Base-by-base conservation (phyloP, 1,140 invertebrate genomes). In the Meteorus sp. region DNA sequence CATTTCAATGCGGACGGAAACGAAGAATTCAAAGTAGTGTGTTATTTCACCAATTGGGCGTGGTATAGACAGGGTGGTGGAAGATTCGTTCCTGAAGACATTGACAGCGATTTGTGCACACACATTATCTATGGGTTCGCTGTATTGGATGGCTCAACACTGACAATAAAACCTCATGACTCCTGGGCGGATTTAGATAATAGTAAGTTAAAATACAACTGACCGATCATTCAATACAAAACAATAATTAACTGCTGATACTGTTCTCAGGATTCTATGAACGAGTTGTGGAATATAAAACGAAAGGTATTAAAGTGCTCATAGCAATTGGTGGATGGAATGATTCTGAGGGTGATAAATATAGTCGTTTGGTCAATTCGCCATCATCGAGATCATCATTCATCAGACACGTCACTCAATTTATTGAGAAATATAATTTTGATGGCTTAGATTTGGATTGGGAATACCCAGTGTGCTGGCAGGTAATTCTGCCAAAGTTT, bases 81-180 rank as follows among this genome's bases (percentile, higher is more conserved):
- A 9, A 85, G 83, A 69, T 87, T 83, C 55, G 57, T 80, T 1
- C 85, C 85, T 1, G 81, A 82, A 37, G 81, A 86, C 60, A 85
- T 89, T n/a, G 85, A 89, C 61, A 71, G 83, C 0, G 75, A 82
- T 55, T 72, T 89, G 1, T 89, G 88, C 58, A 86, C 87, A 0
- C 88, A 89, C 65, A 81, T 89, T 27, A 78, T 89, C 9, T 89
- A 89, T 60, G 87, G 85, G 5, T 89, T 89, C 64, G 86, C 85
- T 6, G 84, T 86, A 2, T 68, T 88, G 7, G 82, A 87, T 61
- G 72, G 71, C 1, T 71, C 81, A 0, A 74, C 70, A 22, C 67
- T 85, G 5, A 75, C 74, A 0, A 85, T 87, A 2, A 86, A 84
- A 61, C 75, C 82, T 0, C 84, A 86, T 54, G 86, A 87, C 62